Evolutionary conservation across 2,113 vertebrate species (phyloP), one percentile per base, ranked within the genome.

Genomic region (Psittacula cyanocephala): DNA sequence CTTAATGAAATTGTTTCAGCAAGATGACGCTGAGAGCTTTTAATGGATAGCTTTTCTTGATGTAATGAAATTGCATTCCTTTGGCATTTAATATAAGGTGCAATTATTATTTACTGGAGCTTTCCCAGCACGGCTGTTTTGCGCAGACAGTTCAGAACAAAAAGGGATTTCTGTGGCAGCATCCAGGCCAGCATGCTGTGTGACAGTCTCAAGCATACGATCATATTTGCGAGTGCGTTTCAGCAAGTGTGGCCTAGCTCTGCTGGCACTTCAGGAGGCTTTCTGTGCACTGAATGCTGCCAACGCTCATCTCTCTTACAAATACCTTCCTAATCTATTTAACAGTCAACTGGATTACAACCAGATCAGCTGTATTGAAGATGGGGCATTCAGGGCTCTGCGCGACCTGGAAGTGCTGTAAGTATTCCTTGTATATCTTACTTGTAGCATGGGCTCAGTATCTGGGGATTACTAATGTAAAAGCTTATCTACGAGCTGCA

Each of bases 1-100:
- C 99, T 99, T 99, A 99, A 99, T 99, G 99, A 99, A 99, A 99
- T 99, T 99, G 99, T 99, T 99, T 99, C 98, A 98, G 98, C 98
- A 95, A 98, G 99, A 98, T 98, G 98, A 98, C 96, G 98, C 98
- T 98, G 98, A 98, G 98, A 98, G 98, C 98, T 97, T 98, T 98
- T 98, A 98, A 99, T 98, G 98, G 98, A 98, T 99, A 98, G 98
- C 98, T 98, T 98, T 98, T 98, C 98, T 98, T 98, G 98, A 98
- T 98, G 98, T 99, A 98, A 99, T 99, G 98, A 98, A 98, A 98
- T 98, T 98, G 98, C 98, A 97, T 98, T 98, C 98, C 98, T 98
- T 97, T 98, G 98, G 98, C 98, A 98, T 99, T 99, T 99, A 98
- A 99, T 99, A 98, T 98, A 98, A 98, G 98, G 98, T 97, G 97